Evolutionary conservation across 2,113 vertebrate species (phyloP).

Genomic region (Forbesichthys papilliferus): DNA sequence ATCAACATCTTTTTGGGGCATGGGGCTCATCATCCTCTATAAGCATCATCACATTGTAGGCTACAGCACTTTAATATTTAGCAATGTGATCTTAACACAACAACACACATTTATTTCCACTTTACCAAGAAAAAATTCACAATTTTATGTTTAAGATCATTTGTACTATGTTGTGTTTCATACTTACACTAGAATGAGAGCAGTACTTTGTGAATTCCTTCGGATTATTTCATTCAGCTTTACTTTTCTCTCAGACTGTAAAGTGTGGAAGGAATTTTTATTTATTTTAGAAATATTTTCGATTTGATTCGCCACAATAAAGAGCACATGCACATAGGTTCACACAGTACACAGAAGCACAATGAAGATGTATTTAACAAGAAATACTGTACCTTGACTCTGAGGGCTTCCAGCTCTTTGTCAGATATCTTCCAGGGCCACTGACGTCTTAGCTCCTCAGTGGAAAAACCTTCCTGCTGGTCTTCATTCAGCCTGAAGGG

Average conservation of each 20-base stretch:
- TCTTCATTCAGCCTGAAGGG: slow-evolving; percentile 65
- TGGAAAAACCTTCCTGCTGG: slow-evolving; percentile 43
- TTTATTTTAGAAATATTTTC: not conserved
- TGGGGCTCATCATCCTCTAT: no score
- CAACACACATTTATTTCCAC: no score
- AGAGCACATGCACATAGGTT: not conserved
- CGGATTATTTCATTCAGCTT: slow-evolving; percentile 77
- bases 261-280: not conserved
- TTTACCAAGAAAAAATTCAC: no score
- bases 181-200: slow-evolving; percentile 79
- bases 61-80: no score
- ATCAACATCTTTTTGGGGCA: no score
- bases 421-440: slow-evolving; percentile 56
- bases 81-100: no score
- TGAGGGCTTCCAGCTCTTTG: no score
- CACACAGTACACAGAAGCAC: no score
- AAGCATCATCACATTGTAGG: no score
- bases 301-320: not conserved
- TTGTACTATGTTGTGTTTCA: not conserved
- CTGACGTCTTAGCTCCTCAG: slow-evolving; percentile 42
- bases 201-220: slow-evolving; percentile 71
- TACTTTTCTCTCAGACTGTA: slow-evolving; percentile 74
- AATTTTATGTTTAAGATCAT: no score
- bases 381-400: not conserved
- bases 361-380: no score